phyloP scores from a whole-genome alignment of 2,113 vertebrate genomes.

The Rhizomys pruinosus region DNA sequence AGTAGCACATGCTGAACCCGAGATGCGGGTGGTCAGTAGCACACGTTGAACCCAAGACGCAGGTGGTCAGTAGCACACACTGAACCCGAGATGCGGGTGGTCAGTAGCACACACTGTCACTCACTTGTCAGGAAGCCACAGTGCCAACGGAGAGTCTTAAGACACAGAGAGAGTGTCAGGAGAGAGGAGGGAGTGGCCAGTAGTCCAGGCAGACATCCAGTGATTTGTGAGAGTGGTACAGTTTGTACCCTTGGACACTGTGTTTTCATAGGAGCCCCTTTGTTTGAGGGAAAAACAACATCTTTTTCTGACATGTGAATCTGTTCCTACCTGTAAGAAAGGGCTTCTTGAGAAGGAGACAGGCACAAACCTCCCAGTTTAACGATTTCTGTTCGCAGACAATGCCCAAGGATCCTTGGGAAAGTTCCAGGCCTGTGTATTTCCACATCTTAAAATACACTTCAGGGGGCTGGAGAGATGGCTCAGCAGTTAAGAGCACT shows the following conservation, averaged over 20 bases:
- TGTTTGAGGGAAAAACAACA: background rate
- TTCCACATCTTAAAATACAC: background rate
- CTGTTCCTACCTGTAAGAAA: background rate
- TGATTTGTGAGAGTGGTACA: background rate
- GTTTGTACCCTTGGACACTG: background rate
- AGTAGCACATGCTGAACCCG: too few relatives aligned
- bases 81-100: slow-evolving; percentile 24
- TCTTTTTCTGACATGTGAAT: background rate
- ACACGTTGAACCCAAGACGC: background rate
- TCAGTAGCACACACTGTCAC: background rate
- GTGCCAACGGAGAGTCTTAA: background rate
- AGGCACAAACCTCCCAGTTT: background rate
- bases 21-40: too few relatives aligned
- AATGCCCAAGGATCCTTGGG: background rate
- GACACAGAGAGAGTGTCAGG: background rate
- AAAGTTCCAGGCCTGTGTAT: background rate
- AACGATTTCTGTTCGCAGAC: background rate
- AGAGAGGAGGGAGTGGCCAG: background rate
- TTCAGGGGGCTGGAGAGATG: background rate
- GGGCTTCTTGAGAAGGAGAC: background rate
- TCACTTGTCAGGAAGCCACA: background rate
- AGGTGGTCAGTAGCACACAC: background rate
- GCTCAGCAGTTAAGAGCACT: too few relatives aligned
- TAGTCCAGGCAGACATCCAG: background rate
- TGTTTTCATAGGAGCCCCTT: background rate